Evolutionary conservation across 1,140 invertebrate genomes (phyloP), one percentile per base, ranked within the genome.

Genomic region (Aphis craccivora): DNA sequence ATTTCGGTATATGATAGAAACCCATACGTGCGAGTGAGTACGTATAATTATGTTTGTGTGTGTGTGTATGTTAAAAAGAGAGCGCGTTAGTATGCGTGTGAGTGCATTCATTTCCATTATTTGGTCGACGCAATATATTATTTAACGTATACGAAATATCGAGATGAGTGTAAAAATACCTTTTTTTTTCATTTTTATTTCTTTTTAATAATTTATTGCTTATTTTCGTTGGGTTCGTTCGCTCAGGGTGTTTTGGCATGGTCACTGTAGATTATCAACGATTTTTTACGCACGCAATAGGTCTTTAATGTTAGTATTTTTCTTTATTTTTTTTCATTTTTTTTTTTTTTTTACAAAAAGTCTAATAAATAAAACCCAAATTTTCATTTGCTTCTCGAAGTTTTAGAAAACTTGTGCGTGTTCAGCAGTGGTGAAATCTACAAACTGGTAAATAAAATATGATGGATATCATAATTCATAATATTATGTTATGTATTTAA

Each of bases 131-230:
- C 14, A 45, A 86, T 86, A 86, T 45, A 45, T 86, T 86, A 86
- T 86, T 45, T 86, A 86, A 86, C n/a, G 60, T n/a, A n/a, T 76
- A 76, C 43, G 40, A 86, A 86, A 86, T 45, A 43, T 86, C 30
- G 11, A 45, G 84, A 86, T 45, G 25, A 86, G 86, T 51, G 86
- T 51, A 51, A 88, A 88, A 88, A 88, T 51, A 35, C 45, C 45
- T 88, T 88, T 88, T 45, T 23, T 84, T 88, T 88, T 51, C 18
- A 5, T 48, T 20, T 45, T 45, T 45, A 87, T 45, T 87, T n/a
- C 30, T 87, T 25, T 87, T 48, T 88, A 30, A 88, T 88, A 88
- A 88, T 88, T 48, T 88, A 88, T 88, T 51, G 48, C 37, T 43
- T 51, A 51, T 48, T 88, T 48, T n/a, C 45, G n/a, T 48, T n/a